Evolutionary conservation across 1,140 invertebrate species (phyloP), one percentile per base, ranked within the genome.

Genomic region (Hylaeus anthracinus): DNA sequence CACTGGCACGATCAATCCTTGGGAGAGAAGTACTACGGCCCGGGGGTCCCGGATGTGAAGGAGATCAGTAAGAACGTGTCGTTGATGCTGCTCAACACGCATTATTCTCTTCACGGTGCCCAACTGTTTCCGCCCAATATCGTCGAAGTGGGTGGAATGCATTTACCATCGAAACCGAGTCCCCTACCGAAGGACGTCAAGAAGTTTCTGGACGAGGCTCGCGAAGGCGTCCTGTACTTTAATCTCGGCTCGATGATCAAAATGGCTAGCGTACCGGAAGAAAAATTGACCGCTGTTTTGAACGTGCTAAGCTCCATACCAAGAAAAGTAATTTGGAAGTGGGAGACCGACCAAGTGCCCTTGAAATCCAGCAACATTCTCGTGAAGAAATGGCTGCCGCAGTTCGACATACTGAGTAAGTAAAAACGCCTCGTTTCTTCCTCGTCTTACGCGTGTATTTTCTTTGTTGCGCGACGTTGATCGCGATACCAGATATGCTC

Each of bases 251-350:
- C 95, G 0, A 95, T 95, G 90, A 85, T 96, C 0, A 93, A 94
- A 74, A 93, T 93, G 80, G 91, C 93, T 39, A 94, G 94, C 51
- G 89, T 96, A 80, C 93, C 94, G 0, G 9, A 84, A 9, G 92
- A 94, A 0, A 95, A 94, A 65, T 90, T 93, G 45, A 82, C 93
- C 1, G 91, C 89, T 10, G 90, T 96, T 65, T 15, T 96, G 0
- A 94, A 94, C 0, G 94, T 95, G 1, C 94, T 96, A 48, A 90
- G 80, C 3, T 89, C 90, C 10, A 83, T 96, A 0, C 95, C 95
- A 39, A 94, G 95, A 58, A 95, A 94, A 53, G 93, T 96, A 0
- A 82, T 96, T 0, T 96, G 95, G 96, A 96, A 96, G 88, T 96
- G 94, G 93, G 95, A 96, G 88, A 93, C 93, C 4, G 94, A 95